Percentiles rank a stretch among this genome's conserved stretches.
phyloP scores from a whole-genome alignment of 2,888 invertebrate species.

The Diaperis boleti region DNA sequence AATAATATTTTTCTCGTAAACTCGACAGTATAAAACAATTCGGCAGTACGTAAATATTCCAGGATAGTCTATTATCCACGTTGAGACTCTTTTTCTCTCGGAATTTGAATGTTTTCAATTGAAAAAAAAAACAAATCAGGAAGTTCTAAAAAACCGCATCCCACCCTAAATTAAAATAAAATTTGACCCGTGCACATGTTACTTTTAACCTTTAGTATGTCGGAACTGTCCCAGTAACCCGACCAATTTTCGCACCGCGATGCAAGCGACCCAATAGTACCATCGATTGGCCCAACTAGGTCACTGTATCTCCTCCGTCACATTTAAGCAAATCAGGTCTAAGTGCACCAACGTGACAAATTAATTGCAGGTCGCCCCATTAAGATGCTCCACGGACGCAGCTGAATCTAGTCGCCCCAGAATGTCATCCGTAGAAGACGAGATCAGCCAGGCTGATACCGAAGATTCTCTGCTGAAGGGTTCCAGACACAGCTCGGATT shows the following conservation, averaged over 20 bases:
- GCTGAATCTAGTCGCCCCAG: conserved; percentile 21
- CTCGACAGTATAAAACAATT: too few relatives aligned
- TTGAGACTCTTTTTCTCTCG: too few relatives aligned
- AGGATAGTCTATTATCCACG: too few relatives aligned
- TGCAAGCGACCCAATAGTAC: neutral
- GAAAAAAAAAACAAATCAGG: too few relatives aligned
- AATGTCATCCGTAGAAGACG: conserved; percentile 31
- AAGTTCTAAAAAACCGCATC: too few relatives aligned
- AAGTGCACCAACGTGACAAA: conserved; percentile 11
- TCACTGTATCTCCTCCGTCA: conserved; percentile 21
- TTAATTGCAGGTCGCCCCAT: conserved; percentile 24
- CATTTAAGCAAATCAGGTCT: conserved; percentile 24
- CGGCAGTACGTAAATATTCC: too few relatives aligned
- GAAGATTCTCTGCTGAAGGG: conserved; percentile 22
- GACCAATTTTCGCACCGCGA: neutral
- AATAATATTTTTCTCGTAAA: too few relatives aligned
- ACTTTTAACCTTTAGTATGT: too few relatives aligned
- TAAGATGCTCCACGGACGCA: conserved; percentile 17
- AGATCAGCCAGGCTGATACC: conserved; percentile 36
- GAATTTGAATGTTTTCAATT: too few relatives aligned
- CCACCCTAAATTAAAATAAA: too few relatives aligned
- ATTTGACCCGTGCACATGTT: too few relatives aligned
- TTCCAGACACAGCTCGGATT: conserved; percentile 28
- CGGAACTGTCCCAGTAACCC: too few relatives aligned
- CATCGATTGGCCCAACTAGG: conserved; percentile 16